Evolutionary conservation across 2,113 vertebrate genomes (phyloP), one percentile per base, ranked within the genome.

Genomic region (Synodontis membranacea): DNA sequence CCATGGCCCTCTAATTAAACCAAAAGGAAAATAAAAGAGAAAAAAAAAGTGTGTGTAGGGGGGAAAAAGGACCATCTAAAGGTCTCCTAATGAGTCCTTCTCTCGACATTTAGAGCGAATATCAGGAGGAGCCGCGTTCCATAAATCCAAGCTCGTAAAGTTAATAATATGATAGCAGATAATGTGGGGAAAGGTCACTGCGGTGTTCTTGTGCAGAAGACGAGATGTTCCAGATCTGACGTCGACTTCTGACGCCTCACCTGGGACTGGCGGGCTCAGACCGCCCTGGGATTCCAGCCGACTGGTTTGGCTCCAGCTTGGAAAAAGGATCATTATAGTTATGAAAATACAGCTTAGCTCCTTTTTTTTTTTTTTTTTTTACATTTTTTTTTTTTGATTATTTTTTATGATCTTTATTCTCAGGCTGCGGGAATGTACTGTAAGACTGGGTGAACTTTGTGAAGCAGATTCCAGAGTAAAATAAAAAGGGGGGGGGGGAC

Each of bases 21-120:
- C 52, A 52, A 79, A 44, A 86, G 84, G 78, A 85, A 50, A 86
- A 86, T 84, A 86, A 85, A 87, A 84, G 80, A 72, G 56, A 85
- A 84, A 85, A 39, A n/a, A 48, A 62, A 34, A 70, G 9, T n/a
- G n/a, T n/a, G n/a, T n/a, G n/a, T n/a, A 31, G 11, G n/a, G 10
- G 5, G 10, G 23, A 39, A 58, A 56, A 72, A 70, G 60, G 48
- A 46, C 37, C 83, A 3, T 84, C 60, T 80, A 88, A 89, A 86
- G 88, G 86, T 83, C 88, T 86, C 42, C 72, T 88, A 89, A 90
- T 86, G 89, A 89, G 86, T 86, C 84, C 85, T 83, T 80, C 83
- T 81, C 87, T 37, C 84, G 84, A 86, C 89, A 90, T 90, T 90
- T 84, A 70, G 72, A 81, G 86, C 76, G 50, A 50, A 80, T 85